phyloP scores from a whole-genome alignment of 2,113 vertebrate genomes.

The Aythya baeri region DNA sequence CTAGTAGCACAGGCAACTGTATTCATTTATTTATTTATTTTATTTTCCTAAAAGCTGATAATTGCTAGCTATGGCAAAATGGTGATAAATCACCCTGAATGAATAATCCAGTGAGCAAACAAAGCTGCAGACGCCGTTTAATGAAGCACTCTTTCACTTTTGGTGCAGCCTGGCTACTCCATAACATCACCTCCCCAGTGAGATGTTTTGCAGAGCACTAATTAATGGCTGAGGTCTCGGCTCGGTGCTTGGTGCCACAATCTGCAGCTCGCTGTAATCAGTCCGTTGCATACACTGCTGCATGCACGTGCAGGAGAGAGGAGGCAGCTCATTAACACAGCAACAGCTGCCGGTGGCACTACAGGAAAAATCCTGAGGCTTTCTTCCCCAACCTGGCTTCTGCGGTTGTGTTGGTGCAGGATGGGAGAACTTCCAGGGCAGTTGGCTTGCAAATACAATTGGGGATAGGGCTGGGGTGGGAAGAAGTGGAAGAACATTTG shows the following conservation, averaged over 20 bases:
- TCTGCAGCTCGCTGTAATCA: neutral
- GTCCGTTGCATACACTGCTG: neutral
- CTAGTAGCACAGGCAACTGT: neutral
- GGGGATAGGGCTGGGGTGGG: neutral
- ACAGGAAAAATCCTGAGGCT: neutral
- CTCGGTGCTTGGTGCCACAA: neutral
- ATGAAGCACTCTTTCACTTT: constrained; percentile 44
- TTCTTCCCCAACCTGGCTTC: neutral
- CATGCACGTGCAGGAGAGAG: neutral
- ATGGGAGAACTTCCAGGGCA: neutral
- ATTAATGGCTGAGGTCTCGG: constrained; percentile 41
- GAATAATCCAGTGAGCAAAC: constrained; percentile 48
- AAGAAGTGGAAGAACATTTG: neutral
- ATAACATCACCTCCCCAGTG: constrained; percentile 36
- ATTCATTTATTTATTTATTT: neutral
- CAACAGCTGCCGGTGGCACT: neutral
- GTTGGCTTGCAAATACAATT: neutral
- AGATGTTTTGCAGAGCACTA: constrained; percentile 20
- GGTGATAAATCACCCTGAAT: constrained; percentile 43
- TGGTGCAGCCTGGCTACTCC: constrained; percentile 37
- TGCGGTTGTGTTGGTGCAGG: neutral
- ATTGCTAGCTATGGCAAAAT: constrained; percentile 43
- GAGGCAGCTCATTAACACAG: constrained; percentile 13
- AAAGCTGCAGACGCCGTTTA: constrained; percentile 43
- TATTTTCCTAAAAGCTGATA: constrained; percentile 6